These are phyloP conservation scores for Nycticorax nycticorax DNA, from an alignment of 2,113 vertebrate species.

Conservation along the genomic window DNA sequence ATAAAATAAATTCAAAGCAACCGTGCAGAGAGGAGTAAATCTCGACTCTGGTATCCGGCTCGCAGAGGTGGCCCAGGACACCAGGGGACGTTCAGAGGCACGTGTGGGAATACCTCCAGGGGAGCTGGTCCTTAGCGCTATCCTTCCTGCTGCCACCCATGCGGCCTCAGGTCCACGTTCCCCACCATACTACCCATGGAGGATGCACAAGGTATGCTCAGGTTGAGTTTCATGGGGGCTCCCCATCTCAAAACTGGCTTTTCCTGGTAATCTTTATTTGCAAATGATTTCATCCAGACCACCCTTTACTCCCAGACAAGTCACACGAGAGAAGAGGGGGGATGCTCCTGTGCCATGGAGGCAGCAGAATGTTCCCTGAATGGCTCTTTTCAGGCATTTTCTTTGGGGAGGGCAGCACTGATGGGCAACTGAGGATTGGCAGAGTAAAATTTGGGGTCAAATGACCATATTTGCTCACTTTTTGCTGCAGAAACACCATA, in stretches of 20 bases:
- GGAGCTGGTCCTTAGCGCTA: accelerated
- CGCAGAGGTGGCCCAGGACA: neutral
- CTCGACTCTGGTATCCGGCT: neutral
- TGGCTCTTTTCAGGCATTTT: neutral
- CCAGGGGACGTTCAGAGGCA: neutral
- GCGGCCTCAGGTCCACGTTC: neutral
- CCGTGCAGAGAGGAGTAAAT: neutral
- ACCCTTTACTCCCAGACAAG: neutral
- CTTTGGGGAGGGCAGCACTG: neutral
- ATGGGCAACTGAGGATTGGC: neutral
- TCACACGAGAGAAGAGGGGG: neutral
- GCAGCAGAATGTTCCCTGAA: neutral
- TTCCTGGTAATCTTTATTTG: neutral
- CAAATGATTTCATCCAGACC: neutral
- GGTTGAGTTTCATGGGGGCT: neutral
- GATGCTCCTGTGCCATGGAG: accelerated
- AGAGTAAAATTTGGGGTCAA: neutral
- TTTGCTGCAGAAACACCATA: neutral
- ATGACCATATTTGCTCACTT: neutral
- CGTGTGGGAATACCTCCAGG: neutral
- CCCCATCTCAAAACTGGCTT: accelerated
- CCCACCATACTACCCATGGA: neutral
- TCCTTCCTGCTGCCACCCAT: neutral
- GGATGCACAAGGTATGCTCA: neutral
- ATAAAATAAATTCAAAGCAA: slow-evolving; percentile 8